phyloP scores from a whole-genome alignment of 1,140 invertebrate genomes.

The Drosophila oshimai region DNA sequence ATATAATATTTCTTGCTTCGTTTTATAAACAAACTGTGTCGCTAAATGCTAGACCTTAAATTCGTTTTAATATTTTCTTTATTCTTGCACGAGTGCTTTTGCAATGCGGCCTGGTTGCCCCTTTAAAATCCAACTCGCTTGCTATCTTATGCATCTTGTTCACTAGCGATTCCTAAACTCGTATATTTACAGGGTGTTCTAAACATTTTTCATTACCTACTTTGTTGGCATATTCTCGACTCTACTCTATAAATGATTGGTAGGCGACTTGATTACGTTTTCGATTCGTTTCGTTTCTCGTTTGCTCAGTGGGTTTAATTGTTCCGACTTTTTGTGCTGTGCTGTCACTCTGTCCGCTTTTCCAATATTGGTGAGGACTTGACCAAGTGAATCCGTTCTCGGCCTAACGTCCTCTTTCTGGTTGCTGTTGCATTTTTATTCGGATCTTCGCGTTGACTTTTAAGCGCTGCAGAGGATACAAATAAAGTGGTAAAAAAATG shows the following conservation, averaged over 20 bases:
- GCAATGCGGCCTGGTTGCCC: conserved; percentile 11
- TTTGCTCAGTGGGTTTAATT: conserved; percentile 74
- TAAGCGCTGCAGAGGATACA: conserved; percentile 18
- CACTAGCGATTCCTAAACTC: conserved; percentile 45
- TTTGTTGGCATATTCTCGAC: conserved; percentile 66
- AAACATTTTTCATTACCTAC: conserved; percentile 27
- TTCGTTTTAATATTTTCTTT: conserved; percentile 62
- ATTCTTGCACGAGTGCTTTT: conserved; percentile 15
- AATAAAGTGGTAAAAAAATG: background rate
- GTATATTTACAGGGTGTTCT: conserved; percentile 63
- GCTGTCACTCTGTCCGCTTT: background rate
- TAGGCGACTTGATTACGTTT: conserved; percentile 55
- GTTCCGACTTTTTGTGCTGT: conserved; percentile 57
- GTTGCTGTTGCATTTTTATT: conserved; percentile 8
- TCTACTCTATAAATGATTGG: conserved; percentile 50
- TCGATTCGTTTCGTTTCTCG: conserved; percentile 24
- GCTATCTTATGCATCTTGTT: conserved; percentile 44
- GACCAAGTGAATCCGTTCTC: conserved; percentile 30
- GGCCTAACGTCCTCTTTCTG: conserved; percentile 8
- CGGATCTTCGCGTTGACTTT: conserved; percentile 51
- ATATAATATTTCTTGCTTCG: conserved; percentile 42
- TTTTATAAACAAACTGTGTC: conserved; percentile 77
- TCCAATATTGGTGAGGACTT: background rate
- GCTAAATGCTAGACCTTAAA: conserved; percentile 78
- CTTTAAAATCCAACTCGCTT: conserved; percentile 67